Base-by-base conservation (phyloP, 2,113 vertebrate genomes). In the Cynocephalus volans region DNA sequence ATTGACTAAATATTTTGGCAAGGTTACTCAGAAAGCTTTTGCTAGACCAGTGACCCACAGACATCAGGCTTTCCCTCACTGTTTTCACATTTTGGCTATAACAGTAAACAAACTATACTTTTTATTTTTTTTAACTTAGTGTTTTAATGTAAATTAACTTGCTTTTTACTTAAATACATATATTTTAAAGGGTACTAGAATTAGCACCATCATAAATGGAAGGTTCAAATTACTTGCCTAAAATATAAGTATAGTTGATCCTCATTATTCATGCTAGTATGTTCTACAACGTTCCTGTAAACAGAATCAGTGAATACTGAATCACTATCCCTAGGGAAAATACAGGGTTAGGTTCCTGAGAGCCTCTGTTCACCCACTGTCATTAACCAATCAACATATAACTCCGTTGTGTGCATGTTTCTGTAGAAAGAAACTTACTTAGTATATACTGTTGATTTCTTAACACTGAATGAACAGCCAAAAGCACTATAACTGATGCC, bases 31-130 rank as follows among this genome's bases (percentile, higher is more conserved):
- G 36, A 79, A 81, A 62, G 1, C 1, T 41, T 90, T 50, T 64
- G 17, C 26, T 56, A 76, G 8, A 83, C 48, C 41, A 87, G 8
- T 45, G 19, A 28, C 3, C 0, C 1, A 0, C 2, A 52, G 28
- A 50, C 69, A 36, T 75, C 28, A 93, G 28, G n/a, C 12, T 65
- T 87, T 41, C 14, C 21, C 1, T 92, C 73, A 54, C 6, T 60
- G 56, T 18, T 79, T 97, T 93, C 56, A 93, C 24, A 36, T 90
- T 69, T 94, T 56, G 79, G 10, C 58, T 87, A 1, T 86, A 33
- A 75, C 0, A 81, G 60, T 14, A 79, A 94, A 88, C n/a, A 17
- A 31, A 17, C 11, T 69, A 8, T 76, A 31, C 45, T 12, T 24
- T 45, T 12, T 75, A 18, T 65, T 56, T 54, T 36, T 54, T 60